These are phyloP conservation scores for Pandemis cinnamomeana DNA, from an alignment of 2,888 invertebrate species.

Conservation along the genomic window DNA sequence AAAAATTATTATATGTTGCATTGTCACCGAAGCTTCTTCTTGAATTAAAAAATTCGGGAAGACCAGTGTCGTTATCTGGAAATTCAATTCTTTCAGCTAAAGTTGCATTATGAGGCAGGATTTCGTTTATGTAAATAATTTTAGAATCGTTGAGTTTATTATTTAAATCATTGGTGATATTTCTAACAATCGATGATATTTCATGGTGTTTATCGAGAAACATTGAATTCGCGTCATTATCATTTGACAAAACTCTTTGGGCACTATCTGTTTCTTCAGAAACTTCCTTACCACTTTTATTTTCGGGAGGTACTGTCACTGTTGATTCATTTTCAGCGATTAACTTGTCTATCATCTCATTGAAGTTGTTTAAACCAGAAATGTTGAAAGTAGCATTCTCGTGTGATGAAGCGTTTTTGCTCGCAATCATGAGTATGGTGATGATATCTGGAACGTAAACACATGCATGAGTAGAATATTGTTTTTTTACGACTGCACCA, in stretches of 20 bases:
- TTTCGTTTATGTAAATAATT: slow-evolving; percentile 12
- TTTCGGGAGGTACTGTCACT: slow-evolving; percentile 18
- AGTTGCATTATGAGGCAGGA: not conserved
- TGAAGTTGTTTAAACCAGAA: slow-evolving; percentile 47
- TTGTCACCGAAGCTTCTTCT: slow-evolving; percentile 9
- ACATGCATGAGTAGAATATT: not conserved
- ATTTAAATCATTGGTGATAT: not conserved
- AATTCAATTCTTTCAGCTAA: not conserved
- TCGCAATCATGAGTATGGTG: slow-evolving; percentile 17
- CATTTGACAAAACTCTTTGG: not conserved
- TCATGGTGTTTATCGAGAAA: not conserved
- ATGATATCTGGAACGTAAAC: slow-evolving; percentile 25
- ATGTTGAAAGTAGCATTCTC: slow-evolving; percentile 14
- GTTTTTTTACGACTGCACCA: too few species aligned
- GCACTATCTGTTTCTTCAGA: not conserved
- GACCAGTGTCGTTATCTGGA: not conserved
- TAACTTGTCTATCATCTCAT: slow-evolving; percentile 50
- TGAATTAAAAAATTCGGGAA: not conserved
- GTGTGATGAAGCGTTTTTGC: slow-evolving; percentile 1
- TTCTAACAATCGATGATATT: not conserved
- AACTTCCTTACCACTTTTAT: not conserved
- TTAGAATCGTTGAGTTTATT: slow-evolving; percentile 4
- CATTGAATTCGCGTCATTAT: not conserved
- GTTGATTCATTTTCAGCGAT: slow-evolving; percentile 47
- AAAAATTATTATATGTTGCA: slow-evolving; percentile 4